A percentile compares a stretch with the other conserved stretches of the same genome.
phyloP scores from a whole-genome alignment of 2,797 vertebrate genomes.

The Hoplostethus mediterraneus region DNA sequence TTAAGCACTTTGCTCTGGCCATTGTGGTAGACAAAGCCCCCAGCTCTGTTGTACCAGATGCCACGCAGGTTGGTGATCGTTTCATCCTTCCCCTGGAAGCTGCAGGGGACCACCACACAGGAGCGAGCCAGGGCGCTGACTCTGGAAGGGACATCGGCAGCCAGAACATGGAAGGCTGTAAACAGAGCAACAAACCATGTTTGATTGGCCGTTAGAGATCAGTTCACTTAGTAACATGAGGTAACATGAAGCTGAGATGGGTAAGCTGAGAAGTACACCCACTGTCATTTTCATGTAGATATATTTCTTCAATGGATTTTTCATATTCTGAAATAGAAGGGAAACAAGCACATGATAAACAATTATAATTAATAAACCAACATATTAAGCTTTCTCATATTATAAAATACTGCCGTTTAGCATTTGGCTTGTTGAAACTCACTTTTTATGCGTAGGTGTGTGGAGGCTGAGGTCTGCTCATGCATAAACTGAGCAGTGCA shows the following conservation, averaged over 20 bases:
- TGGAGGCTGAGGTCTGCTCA: conserved; percentile 43
- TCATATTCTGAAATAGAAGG: conserved; percentile 58
- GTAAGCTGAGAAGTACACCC: conserved; percentile 8
- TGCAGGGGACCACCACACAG: conserved; percentile 80
- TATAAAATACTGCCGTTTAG: not conserved
- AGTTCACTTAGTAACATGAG: not conserved
- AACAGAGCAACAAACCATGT: conserved; percentile 5
- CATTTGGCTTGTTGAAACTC: conserved; percentile 32
- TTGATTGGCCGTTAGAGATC: not conserved
- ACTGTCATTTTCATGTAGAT: conserved; percentile 54
- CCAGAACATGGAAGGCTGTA: conserved; percentile 36
- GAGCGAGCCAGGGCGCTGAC: conserved; percentile 68
- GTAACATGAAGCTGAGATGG: not conserved
- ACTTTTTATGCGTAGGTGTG: conserved; percentile 64
- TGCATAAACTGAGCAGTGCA: conserved; percentile 61
- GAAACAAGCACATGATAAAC: not conserved
- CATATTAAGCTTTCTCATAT: not conserved
- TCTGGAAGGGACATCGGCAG: conserved; percentile 62
- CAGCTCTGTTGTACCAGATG: conserved; percentile 64
- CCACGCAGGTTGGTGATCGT: conserved; percentile 38
- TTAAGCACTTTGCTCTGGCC: conserved; percentile 49
- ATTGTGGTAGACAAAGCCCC: conserved; percentile 67
- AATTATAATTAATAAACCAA: no score
- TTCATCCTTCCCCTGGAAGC: conserved; percentile 37
- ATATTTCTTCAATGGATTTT: conserved; percentile 17